Percentiles rank a stretch among this genome's conserved stretches.
Evolutionary conservation across 2,888 invertebrate genomes (phyloP).

Genomic region (Xanthorhoe designata): DNA sequence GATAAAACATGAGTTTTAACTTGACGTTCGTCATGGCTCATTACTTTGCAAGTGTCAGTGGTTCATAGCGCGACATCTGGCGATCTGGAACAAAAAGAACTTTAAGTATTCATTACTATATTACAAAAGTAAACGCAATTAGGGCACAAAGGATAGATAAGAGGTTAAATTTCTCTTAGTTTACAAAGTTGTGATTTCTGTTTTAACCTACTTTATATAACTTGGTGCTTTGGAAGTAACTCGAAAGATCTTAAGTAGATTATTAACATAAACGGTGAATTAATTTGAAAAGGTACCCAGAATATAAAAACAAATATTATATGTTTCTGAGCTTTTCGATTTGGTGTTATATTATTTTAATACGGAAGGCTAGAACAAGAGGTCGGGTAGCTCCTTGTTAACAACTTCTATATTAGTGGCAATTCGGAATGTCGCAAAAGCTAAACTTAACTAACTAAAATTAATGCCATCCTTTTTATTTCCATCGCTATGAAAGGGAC

Average conservation of each 20-base stretch:
- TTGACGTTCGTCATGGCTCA: constrained; percentile 77
- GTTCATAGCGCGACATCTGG: constrained; percentile 40
- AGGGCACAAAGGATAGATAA: not conserved
- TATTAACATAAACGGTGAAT: not conserved
- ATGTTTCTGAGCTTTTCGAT: too few species aligned
- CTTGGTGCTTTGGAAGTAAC: not conserved
- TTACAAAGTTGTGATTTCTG: not conserved
- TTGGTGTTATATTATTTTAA: too few species aligned
- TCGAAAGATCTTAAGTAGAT: not conserved
- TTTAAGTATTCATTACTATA: constrained; percentile 44
- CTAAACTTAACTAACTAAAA: too few species aligned
- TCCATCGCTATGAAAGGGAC: too few species aligned
- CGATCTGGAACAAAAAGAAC: constrained; percentile 60
- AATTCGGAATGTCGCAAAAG: too few species aligned
- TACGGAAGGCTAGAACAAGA: too few species aligned
- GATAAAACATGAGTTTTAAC: constrained; percentile 79
- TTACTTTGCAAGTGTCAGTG: constrained; percentile 43
- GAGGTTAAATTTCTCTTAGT: not conserved
- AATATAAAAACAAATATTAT: too few species aligned
- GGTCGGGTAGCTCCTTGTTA: too few species aligned
- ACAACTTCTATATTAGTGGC: too few species aligned
- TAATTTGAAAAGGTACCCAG: too few species aligned
- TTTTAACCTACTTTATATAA: not conserved
- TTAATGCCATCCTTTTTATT: too few species aligned
- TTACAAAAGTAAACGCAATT: not conserved